Evolutionary conservation across 2,797 vertebrate species (phyloP), one percentile per base, ranked within the genome.

Genomic region (Arremon aurantiirostris): DNA sequence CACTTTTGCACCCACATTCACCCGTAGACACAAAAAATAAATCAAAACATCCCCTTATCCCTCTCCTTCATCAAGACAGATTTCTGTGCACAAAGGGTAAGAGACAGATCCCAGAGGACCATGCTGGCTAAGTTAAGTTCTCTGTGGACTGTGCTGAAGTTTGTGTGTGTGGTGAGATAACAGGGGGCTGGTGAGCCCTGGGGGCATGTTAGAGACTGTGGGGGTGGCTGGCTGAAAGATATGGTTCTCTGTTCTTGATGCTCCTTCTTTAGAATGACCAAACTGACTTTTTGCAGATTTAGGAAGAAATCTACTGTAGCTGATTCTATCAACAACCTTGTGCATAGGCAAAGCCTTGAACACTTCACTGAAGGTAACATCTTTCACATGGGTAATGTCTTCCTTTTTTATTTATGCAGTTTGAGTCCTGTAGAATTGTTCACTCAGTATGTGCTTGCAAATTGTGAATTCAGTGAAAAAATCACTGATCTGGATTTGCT

Each of bases 321-420:
- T 13, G 97, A 98, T 76, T 98, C 98, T 39, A 99, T 99, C 97
- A 98, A 98, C 96, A 99, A 73, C 89, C 97, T 98, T 69, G 96
- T 98, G 35, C 97, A 98, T 71, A 98, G 98, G 86, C 98, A 98
- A 82, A 97, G 97, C 47, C 89, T 98, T 52, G 98, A 98, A 68
- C 97, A 95, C 93, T 99, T 98, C 90, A 99, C 99, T 37, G 99
- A 99, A 99, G 99, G 99, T 99, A 96, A 69, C 17, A 2, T 35
- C 8, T 72, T 37, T 37, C 34, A 47, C 4, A 15, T 14, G 8
- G 1, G 1, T 55, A 28, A 17, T 20, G 22, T 13, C 88, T 81
- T 82, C 1, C 1, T 55, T 56, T 42, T 39, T 47, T 57, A 30
- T 56, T 22, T 2, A 46, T 85, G n/a, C 23, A 28, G 0, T 41